These are phyloP conservation scores for Lasioglossum figueresi DNA, from an alignment of 2,888 invertebrate species.

Conservation along the genomic window DNA sequence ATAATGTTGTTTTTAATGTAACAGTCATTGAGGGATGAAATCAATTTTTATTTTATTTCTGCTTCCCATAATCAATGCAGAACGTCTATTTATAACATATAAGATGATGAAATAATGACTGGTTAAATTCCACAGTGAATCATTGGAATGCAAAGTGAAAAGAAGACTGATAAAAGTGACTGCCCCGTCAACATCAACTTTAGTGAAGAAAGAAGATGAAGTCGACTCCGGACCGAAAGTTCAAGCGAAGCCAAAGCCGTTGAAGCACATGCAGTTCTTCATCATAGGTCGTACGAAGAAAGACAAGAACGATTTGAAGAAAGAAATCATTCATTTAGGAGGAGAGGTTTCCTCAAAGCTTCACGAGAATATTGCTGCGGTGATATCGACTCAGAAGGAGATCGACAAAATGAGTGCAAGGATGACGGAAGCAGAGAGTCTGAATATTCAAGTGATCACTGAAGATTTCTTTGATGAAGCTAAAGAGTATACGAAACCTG, in stretches of 20 bases:
- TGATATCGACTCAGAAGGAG: constrained; percentile 89
- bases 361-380: constrained; percentile 88
- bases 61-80: too few relatives aligned
- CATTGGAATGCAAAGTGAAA: constrained; percentile 86
- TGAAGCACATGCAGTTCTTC: constrained; percentile 92
- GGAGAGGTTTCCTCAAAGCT: constrained; percentile 90
- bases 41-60: too few relatives aligned
- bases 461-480: constrained; percentile 90
- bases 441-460: constrained; percentile 92
- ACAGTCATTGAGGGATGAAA: too few relatives aligned
- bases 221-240: constrained; percentile 87
- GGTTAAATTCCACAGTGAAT: constrained; percentile 77
- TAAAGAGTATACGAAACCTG: constrained; percentile 86
- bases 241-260: constrained; percentile 87
- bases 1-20: too few relatives aligned
- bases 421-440: constrained; percentile 88
- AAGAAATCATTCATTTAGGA: constrained; percentile 89
- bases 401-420: constrained; percentile 88
- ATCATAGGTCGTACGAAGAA: constrained; percentile 86
- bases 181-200: constrained; percentile 83
- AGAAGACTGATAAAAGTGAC: constrained; percentile 86
- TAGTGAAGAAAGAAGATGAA: constrained; percentile 86
- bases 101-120: constrained; percentile 4
- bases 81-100: not conserved
- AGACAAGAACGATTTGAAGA: constrained; percentile 88